Evolutionary conservation across 1,140 invertebrate genomes (phyloP), one percentile per base, ranked within the genome.

Genomic region (Drosophila tani): DNA sequence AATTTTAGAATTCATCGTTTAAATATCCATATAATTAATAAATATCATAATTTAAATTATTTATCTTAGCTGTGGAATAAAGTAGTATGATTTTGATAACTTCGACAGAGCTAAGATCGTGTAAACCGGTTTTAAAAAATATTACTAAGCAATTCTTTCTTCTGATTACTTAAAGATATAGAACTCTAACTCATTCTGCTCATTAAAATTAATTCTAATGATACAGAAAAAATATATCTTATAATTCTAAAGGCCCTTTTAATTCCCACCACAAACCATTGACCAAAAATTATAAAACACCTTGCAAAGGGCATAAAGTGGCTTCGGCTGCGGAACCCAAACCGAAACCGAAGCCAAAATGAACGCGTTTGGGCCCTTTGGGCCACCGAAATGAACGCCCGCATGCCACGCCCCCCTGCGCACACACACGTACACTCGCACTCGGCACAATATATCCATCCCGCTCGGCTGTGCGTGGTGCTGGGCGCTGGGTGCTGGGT

Each of bases 341-440:
- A 38, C 21, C 27, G 15, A 53, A 46, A 38, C 14, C 68, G 50
- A 78, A 53, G 12, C 29, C 29, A 66, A 76, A 83, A 86, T 86
- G 80, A 83, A 85, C 84, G 57, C 84, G 14, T 59, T 56, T 59
- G 68, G 32, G 60, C 79, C 79, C 82, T 82, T 83, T 84, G 81
- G 76, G 81, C 81, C 46, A 68, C 73, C 27, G 74, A 70, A 85
- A 85, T 85, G 82, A 85, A 85, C 83, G 69, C 82, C 78, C 73
- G 76, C 80, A 78, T 85, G 83, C 82, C 82, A 85, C 82, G 82
- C 82, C 82, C 80, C 82, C 78, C 57, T 0, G 17, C 53, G 32
- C 46, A 50, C 50, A 73, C 58, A 63, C 59, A 32, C 66, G 55
- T 35, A 69, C 45, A 51, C 63, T 62, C 45, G 46, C n/a, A n/a